Conservation (phyloP, 2,888 invertebrate genomes). For the Mystacides longicornis region DNA sequence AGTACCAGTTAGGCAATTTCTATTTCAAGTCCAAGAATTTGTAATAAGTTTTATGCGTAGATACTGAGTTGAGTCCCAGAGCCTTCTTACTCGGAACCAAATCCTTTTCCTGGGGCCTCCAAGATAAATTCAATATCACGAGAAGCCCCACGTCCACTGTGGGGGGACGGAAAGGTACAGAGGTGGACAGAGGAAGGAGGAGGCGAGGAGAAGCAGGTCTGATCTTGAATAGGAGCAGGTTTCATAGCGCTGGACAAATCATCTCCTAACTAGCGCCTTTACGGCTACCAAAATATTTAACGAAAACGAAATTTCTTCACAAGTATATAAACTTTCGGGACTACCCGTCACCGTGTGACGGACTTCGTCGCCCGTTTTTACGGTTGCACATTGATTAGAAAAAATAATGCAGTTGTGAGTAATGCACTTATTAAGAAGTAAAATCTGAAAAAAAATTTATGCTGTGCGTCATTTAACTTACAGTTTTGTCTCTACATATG, state of each 20-base stretch:
- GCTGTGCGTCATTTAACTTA: too few species aligned
- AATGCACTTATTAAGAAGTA: too few species aligned
- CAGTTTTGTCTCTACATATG: too few species aligned
- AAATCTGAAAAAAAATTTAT: too few species aligned
- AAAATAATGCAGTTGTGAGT: too few species aligned
- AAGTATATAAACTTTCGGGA: too few species aligned
- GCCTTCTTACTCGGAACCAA: conserved; percentile 11
- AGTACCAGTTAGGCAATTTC: too few species aligned
- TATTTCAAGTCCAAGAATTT: conserved; percentile 13
- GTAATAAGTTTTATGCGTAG: conserved; percentile 24
- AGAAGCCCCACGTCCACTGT: conserved; percentile 12
- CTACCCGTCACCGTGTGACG: too few species aligned
- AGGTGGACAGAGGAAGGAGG: conserved; percentile 3
- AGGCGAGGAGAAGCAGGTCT: not conserved
- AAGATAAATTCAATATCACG: conserved; percentile 25
- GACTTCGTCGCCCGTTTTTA: too few species aligned
- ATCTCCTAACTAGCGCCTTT: not conserved
- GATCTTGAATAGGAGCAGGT: conserved; percentile 3
- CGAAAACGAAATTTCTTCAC: too few species aligned
- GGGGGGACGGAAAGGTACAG: not conserved
- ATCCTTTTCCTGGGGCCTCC: conserved; percentile 23
- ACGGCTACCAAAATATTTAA: too few species aligned
- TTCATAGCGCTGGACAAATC: conserved; percentile 9
- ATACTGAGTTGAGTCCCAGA: conserved; percentile 1
- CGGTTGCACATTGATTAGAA: too few species aligned